phyloP scores from a whole-genome alignment of 2,113 vertebrate species.

The Lutjanus erythropterus region DNA sequence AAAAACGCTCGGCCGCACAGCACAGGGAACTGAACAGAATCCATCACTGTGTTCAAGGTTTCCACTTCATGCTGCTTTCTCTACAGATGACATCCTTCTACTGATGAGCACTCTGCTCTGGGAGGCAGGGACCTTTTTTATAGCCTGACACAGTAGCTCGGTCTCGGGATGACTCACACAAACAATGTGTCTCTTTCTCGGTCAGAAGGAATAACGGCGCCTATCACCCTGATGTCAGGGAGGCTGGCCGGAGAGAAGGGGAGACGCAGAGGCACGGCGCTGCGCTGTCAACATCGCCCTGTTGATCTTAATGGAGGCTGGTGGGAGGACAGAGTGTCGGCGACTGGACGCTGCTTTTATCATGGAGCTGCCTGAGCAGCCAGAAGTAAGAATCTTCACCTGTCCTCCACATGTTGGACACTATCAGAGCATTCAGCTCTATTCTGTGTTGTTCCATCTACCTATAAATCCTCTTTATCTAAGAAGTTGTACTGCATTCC shows the following conservation, averaged over 20 bases:
- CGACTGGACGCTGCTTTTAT: background rate
- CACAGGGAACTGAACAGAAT: background rate
- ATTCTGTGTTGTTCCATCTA: background rate
- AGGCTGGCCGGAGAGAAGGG: slow-evolving; percentile 12
- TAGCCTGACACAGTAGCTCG: slow-evolving; percentile 34
- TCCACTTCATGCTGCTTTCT: slow-evolving; percentile 28
- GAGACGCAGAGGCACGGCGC: slow-evolving; percentile 1
- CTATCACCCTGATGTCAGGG: slow-evolving; percentile 23
- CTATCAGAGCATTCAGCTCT: background rate
- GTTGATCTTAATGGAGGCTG: slow-evolving; percentile 12
- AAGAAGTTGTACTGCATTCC: background rate
- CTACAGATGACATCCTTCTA: slow-evolving; percentile 26
- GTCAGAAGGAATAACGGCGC: slow-evolving; percentile 37
- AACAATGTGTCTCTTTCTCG: slow-evolving; percentile 48
- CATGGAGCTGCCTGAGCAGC: background rate
- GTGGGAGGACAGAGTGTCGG: slow-evolving; percentile 18
- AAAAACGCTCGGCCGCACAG: background rate
- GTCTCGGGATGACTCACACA: slow-evolving; percentile 55
- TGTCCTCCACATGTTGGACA: slow-evolving; percentile 7
- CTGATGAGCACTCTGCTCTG: slow-evolving; percentile 29
- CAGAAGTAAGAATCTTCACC: background rate
- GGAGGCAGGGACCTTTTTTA: slow-evolving; percentile 24
- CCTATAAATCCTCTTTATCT: background rate
- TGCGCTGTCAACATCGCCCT: slow-evolving; percentile 9
- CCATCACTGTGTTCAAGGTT: slow-evolving; percentile 24